Evolutionary conservation across 1,140 invertebrate species (phyloP).

Genomic region (Tetragnatha versicolor): DNA sequence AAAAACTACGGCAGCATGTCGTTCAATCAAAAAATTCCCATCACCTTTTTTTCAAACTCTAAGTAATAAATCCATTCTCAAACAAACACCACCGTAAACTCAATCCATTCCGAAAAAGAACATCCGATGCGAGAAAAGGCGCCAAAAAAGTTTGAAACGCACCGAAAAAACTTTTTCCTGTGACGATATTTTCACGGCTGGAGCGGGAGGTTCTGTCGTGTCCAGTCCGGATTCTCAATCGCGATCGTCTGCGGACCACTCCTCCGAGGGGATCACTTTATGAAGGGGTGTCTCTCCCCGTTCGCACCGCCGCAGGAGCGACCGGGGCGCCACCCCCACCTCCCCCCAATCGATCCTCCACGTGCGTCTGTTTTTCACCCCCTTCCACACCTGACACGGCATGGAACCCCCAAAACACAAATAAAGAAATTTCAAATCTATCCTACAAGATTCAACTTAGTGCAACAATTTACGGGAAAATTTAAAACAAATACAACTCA

Average conservation of each 20-base stretch:
- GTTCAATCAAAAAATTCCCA: too few species aligned
- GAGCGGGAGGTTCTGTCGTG: not conserved
- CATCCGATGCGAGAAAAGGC: not conserved
- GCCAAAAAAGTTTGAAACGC: not conserved
- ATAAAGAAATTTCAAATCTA: not conserved
- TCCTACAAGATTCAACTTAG: not conserved
- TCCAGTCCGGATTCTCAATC: not conserved
- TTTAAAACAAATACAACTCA: not conserved
- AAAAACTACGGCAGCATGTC: too few species aligned
- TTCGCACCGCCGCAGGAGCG: slow-evolving; percentile 44
- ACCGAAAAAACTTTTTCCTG: not conserved
- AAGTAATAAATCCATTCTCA: too few species aligned
- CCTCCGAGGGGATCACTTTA: slow-evolving; percentile 26
- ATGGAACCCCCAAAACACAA: not conserved
- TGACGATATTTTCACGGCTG: not conserved
- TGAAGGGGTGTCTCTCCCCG: slow-evolving; percentile 28
- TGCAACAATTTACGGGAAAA: too few species aligned
- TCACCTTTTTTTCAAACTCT: too few species aligned
- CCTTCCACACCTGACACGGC: not conserved
- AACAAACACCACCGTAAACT: not conserved
- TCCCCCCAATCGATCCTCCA: slow-evolving; percentile 32
- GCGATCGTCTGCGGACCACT: slow-evolving; percentile 10
- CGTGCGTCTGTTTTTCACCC: slow-evolving; percentile 21
- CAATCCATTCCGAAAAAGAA: not conserved
- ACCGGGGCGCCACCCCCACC: slow-evolving; percentile 40